Evolutionary conservation across 2,797 vertebrate species (phyloP).

Genomic region (Centroberyx gerrardi): DNA sequence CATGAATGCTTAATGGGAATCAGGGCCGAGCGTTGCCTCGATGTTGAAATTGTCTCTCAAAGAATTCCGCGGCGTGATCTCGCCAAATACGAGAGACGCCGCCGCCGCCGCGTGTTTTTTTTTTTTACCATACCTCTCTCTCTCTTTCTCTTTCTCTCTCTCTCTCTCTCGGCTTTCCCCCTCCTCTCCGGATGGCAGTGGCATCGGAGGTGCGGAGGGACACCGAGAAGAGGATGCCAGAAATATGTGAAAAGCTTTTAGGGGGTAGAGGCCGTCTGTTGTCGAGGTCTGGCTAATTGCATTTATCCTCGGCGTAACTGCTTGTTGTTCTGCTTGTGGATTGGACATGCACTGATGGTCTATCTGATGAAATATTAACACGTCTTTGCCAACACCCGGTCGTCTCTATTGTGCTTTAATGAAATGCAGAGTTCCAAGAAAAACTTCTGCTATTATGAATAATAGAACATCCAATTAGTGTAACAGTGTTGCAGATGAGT

Average conservation of each 20-base stretch:
- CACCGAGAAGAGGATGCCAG: conserved; percentile 59
- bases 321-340: conserved; percentile 68
- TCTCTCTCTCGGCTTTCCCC: conserved; percentile 8
- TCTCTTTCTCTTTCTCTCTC: neutral
- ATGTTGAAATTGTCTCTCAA: conserved; percentile 77
- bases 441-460: conserved; percentile 74
- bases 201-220: conserved; percentile 68
- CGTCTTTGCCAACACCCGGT: conserved; percentile 62
- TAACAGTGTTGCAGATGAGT: conserved; percentile 66
- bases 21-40: conserved; percentile 60
- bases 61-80: conserved; percentile 37
- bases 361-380: conserved; percentile 78
- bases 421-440: conserved; percentile 70
- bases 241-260: conserved; percentile 80
- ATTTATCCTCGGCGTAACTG: conserved; percentile 57
- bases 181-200: conserved; percentile 49
- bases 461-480: conserved; percentile 79
- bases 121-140: conserved; percentile 37
- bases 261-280: conserved; percentile 68
- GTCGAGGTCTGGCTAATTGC: conserved; percentile 75
- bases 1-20: conserved; percentile 87
- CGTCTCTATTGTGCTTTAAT: conserved; percentile 71
- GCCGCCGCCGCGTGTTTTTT: conserved; percentile 1
- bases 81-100: conserved; percentile 39
- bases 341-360: conserved; percentile 62